Evolutionary conservation across 1,140 invertebrate genomes (phyloP), one percentile per base, ranked within the genome.

Genomic region (Drosophila saltans): DNA sequence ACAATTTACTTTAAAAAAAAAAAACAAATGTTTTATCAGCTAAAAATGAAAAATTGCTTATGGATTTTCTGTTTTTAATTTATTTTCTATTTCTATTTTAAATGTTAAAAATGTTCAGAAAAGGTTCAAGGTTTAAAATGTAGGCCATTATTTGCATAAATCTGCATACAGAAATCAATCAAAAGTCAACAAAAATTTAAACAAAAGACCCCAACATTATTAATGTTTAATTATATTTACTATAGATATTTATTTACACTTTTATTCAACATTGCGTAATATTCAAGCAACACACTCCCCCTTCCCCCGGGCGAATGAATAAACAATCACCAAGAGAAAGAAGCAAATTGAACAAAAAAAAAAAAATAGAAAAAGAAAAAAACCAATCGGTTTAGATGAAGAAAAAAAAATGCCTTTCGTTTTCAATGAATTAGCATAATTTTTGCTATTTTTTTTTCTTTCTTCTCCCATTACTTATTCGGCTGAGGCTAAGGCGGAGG

Each of bases 371-470:
- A 78, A 69, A 69, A 55, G 56, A 76, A 66, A 71, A 66, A 65
- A 64, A 66, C 11, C 33, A 69, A 41, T 56, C 60, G 67, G 28
- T 9, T 58, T 63, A 40, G 26, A 57, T 2, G 72, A 73, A 55
- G 72, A 48, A 48, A 10, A 48, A 7, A 26, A 52, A 79, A 84
- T 84, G 66, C 66, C 83, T 86, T 86, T 86, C 82, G 83, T 79
- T 86, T 86, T 86, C 75, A 71, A 80, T 88, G 67, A 79, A 88
- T 86, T 86, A 80, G 79, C 82, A 88, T 82, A 86, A 82, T 82
- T 88, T 77, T 45, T 68, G 48, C 16, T 28, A 55, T 26, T 40
- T 21, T 39, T 67, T 16, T 11, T 6, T 39, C 28, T 56, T 21
- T 8, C 45, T 30, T 60, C 26, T 33, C 24, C 55, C 28, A 30